Conservation (phyloP, 2,113 vertebrate genomes). For the Gila orcuttii region DNA sequence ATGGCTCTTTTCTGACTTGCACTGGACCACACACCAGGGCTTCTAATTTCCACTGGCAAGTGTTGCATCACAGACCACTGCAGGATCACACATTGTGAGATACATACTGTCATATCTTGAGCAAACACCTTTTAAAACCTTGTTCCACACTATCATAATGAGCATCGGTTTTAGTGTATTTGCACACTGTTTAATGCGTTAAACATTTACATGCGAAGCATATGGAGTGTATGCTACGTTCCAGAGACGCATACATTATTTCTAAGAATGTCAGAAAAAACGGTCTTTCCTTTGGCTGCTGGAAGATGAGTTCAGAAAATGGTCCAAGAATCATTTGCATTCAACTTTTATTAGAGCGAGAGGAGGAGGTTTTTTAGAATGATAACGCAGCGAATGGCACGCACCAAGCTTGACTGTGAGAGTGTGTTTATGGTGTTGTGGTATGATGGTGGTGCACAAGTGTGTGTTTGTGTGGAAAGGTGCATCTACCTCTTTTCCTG, state of each 20-base stretch:
- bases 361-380: constrained; percentile 71
- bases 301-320: constrained; percentile 59
- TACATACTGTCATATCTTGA: constrained; percentile 35
- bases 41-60: not conserved
- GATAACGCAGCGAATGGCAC: constrained; percentile 71
- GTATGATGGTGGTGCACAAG: constrained; percentile 7
- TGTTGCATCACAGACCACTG: constrained; percentile 6
- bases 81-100: constrained; percentile 6
- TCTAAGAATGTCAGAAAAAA: not conserved
- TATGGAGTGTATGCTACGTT: not conserved
- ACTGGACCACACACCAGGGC: not conserved
- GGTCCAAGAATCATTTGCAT: constrained; percentile 77
- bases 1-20: not conserved
- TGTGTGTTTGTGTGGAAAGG: constrained; percentile 37
- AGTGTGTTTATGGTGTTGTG: constrained; percentile 32
- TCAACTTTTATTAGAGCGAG: constrained; percentile 71
- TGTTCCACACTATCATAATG: constrained; percentile 32
- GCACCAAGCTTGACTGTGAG: constrained; percentile 58
- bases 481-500: constrained; percentile 30
- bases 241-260: not conserved
- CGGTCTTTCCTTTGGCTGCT: not conserved
- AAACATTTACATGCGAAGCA: constrained; percentile 10
- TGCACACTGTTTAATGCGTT: constrained; percentile 17
- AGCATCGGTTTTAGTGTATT: constrained; percentile 37
- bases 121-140: constrained; percentile 40